A percentile compares a stretch with the other conserved stretches of the same genome.
These are phyloP conservation scores for Bambusicola thoracicus DNA, from an alignment of 2,113 vertebrate genomes.

Conservation along the genomic window DNA sequence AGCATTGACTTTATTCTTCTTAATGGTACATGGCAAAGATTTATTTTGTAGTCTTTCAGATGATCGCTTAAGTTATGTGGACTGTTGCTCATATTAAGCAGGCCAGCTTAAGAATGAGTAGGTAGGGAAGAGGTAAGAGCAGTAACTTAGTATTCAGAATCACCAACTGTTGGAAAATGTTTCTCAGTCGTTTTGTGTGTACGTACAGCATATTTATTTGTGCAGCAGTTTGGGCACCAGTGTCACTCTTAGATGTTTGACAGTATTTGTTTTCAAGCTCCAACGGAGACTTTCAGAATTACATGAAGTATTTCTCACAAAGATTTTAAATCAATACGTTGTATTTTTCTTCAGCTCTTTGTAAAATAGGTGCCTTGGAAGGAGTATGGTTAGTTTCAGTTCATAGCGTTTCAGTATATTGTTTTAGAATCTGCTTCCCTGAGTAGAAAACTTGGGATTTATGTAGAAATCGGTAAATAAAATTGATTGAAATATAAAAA, in stretches of 20 bases:
- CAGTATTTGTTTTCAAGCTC: neutral
- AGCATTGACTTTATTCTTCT: neutral
- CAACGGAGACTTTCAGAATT: neutral
- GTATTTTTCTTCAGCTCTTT: neutral
- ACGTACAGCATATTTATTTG: neutral
- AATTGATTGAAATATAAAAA: neutral
- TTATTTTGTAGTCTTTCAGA: neutral
- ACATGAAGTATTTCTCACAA: neutral
- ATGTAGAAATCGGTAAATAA: neutral
- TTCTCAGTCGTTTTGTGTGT: neutral
- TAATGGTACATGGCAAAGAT: neutral
- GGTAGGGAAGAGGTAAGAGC: neutral
- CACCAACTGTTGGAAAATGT: neutral
- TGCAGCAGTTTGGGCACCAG: neutral
- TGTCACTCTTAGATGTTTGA: neutral
- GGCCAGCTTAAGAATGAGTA: neutral
- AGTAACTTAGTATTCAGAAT: neutral
- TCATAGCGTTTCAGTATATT: neutral
- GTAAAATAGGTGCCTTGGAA: neutral
- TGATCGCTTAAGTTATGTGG: neutral
- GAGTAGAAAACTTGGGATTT: neutral
- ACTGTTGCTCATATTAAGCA: neutral
- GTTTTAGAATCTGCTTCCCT: neutral
- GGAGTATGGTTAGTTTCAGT: neutral
- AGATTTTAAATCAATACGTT: neutral